These are phyloP conservation scores for Linurgus olivaceus DNA, from an alignment of 2,797 vertebrate species.

Conservation along the genomic window DNA sequence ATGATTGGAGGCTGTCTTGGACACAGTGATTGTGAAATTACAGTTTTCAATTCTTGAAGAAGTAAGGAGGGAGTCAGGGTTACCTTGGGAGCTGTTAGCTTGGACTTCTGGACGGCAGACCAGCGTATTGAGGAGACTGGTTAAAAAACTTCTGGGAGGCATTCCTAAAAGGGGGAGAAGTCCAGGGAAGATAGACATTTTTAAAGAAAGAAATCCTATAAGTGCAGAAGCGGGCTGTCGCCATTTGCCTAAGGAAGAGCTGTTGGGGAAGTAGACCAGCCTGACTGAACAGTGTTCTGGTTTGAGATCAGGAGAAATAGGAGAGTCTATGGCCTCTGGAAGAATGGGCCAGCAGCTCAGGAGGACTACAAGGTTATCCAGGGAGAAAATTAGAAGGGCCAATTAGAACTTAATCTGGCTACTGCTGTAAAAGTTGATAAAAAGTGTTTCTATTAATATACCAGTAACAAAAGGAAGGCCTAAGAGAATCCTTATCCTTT, in stretches of 20 bases:
- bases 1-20: not conserved
- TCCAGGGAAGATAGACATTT: not conserved
- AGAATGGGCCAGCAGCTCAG: not conserved
- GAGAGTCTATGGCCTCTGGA: not conserved
- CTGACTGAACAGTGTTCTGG: not conserved
- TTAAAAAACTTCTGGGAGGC: not conserved
- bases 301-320: not conserved
- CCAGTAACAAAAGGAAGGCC: not conserved
- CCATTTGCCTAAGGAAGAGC: not conserved
- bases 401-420: not conserved
- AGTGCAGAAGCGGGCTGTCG: not conserved
- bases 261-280: not conserved
- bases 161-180: not conserved
- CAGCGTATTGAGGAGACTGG: rapidly evolving
- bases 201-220: not conserved
- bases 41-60: not conserved
- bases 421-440: not conserved
- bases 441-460: not conserved
- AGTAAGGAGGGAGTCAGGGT: not conserved
- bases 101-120: not conserved
- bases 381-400: not conserved
- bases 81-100: not conserved
- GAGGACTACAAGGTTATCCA: not conserved
- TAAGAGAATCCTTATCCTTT: not conserved
- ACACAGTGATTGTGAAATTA: not conserved